Evolutionary conservation across 2,888 invertebrate species (phyloP), one percentile per base, ranked within the genome.

Genomic region (Leptopilina drosophilae): DNA sequence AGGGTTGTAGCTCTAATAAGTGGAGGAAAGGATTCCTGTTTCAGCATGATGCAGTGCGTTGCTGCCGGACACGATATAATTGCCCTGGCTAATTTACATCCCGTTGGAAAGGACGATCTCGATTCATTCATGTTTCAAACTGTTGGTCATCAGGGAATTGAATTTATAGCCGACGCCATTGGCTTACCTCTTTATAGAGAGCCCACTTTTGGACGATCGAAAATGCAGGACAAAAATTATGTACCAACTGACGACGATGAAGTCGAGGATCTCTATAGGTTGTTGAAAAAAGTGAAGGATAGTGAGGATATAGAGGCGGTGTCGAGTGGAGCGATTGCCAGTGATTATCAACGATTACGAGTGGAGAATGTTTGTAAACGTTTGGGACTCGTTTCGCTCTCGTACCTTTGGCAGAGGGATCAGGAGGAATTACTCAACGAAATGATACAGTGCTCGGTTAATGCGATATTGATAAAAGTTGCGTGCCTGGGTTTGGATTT

Each of bases 101-200:
- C 98, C 82, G 94, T 94, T 91, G 95, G 93, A 92, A 95, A 95
- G 95, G 96, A 96, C 94, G 98, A 98, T 92, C 91, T 98, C 88
- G 98, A 99, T 92, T 98, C 98, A 90, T 99, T 97, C 91, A 99
- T 99, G 99, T 99, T 99, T 91, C 99, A 99, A 93, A 98, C 98
- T 76, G 99, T 99, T 78, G 99, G 99, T 0, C 97, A 98, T 91
- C 97, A 98, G 93, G 98, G 97, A 20, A 96, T 99, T 84, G 95
- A 96, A 84, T 93, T 96, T 84, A 97, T 98, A 91, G 97, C 98
- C 42, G 96, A 98, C 91, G 99, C 99, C 1, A 97, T 99, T 96
- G 97, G 94, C 4, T 92, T 99, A 80, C 99, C 99, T 0, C 92
- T 99, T 76, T 99, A 96, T 92, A 94, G 97, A 82, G 95, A 95